Conservation (phyloP, 2,888 invertebrate species). For the Pandemis cinnamomeana region DNA sequence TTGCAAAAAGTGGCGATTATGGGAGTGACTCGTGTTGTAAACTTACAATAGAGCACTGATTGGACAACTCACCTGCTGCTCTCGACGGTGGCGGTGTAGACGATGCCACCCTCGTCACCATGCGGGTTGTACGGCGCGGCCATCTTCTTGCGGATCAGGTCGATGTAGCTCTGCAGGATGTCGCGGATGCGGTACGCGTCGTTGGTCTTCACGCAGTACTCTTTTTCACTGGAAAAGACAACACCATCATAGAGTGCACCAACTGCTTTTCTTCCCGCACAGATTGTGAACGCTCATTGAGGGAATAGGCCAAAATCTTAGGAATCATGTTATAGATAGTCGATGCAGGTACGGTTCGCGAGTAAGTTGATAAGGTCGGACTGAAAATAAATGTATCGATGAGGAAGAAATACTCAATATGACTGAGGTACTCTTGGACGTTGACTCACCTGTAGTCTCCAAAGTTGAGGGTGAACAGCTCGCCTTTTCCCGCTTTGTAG, state of each 20-base stretch:
- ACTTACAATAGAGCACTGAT: neutral
- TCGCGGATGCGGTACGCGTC: constrained; percentile 99
- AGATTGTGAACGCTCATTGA: no score
- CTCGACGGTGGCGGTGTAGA: constrained; percentile 92
- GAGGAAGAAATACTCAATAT: no score
- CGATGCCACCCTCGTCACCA: constrained; percentile 90
- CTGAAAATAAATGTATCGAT: no score
- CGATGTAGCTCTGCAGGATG: constrained; percentile 98
- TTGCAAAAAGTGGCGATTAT: neutral
- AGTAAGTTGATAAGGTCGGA: no score
- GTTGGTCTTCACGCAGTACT: constrained; percentile 99
- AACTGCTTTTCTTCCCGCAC: no score
- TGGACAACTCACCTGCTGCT: constrained; percentile 88
- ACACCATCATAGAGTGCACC: no score
- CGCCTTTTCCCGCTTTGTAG: constrained; percentile 97
- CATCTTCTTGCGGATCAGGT: constrained; percentile 98
- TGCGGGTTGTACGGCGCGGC: constrained; percentile 94
- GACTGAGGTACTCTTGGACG: no score
- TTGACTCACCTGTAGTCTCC: constrained; percentile 92
- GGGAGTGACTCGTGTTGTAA: neutral
- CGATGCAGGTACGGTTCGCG: no score
- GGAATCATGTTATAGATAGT: no score
- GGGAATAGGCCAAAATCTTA: no score
- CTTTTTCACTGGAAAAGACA: constrained; percentile 89
- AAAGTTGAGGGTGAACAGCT: constrained; percentile 99